Percentiles rank a stretch among this genome's conserved stretches.
These are phyloP conservation scores for Eulemur rubriventer DNA, from an alignment of 2,797 vertebrate species.

Conservation along the genomic window DNA sequence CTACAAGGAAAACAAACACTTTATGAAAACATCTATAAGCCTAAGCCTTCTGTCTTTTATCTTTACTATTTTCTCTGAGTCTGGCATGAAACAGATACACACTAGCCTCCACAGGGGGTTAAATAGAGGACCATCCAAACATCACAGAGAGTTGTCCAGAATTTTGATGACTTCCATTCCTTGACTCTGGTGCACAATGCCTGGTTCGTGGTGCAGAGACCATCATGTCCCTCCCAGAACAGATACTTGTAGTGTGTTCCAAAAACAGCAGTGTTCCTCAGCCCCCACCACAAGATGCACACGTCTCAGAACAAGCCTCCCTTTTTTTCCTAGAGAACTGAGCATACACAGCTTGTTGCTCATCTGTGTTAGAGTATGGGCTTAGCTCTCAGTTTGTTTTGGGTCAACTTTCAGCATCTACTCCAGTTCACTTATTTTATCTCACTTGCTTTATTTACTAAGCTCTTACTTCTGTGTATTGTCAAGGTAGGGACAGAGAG, in stretches of 20 bases:
- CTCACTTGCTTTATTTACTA: neutral
- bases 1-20: slow-evolving; percentile 59
- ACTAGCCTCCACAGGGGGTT: slow-evolving; percentile 50
- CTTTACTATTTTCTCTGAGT: slow-evolving; percentile 53
- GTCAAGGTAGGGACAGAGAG: neutral
- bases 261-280: neutral
- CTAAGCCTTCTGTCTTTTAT: slow-evolving; percentile 51
- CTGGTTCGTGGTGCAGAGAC: neutral
- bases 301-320: neutral
- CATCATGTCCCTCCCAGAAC: neutral
- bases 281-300: neutral
- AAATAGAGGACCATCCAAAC: slow-evolving; percentile 39
- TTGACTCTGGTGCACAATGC: neutral
- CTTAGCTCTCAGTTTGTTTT: neutral
- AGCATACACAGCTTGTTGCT: neutral
- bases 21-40: slow-evolving; percentile 56
- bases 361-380: neutral
- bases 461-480: neutral
- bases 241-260: neutral
- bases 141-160: slow-evolving; percentile 31
- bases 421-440: neutral
- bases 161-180: slow-evolving; percentile 52
- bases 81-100: slow-evolving; percentile 49
- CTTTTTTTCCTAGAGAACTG: neutral
- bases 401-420: neutral